Evolutionary conservation across 2,113 vertebrate species (phyloP).

Genomic region (Microcebus griseorufus): DNA sequence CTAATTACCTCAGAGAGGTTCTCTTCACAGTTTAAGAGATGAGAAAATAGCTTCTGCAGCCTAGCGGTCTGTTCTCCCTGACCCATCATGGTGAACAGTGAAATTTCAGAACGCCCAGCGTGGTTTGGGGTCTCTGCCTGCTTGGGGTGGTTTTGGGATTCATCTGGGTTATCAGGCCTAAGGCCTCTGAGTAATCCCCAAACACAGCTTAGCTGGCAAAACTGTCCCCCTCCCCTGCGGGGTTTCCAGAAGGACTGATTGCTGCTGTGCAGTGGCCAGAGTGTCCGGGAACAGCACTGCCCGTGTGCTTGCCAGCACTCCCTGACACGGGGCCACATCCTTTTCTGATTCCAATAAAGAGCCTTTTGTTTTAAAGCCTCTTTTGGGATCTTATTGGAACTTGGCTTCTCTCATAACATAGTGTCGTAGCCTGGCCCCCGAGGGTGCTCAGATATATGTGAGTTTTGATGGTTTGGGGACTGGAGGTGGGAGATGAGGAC

Average conservation of each 20-base stretch:
- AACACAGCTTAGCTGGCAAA: too few species aligned
- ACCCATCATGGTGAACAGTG: background rate
- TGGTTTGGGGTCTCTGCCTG: background rate
- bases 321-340: background rate
- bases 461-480: background rate
- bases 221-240: background rate
- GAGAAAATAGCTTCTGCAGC: background rate
- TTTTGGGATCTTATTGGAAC: too few species aligned
- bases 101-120: background rate
- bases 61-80: rapidly evolving
- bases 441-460: background rate
- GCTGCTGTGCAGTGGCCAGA: background rate
- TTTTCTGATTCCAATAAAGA: background rate
- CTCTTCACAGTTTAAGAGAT: background rate
- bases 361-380: background rate
- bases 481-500: too few species aligned
- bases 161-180: background rate
- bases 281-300: background rate
- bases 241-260: background rate
- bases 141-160: background rate
- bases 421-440: too few species aligned
- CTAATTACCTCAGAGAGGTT: background rate
- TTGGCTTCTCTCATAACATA: background rate
- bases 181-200: background rate
- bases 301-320: too few species aligned